Evolutionary conservation across 2,797 vertebrate genomes (phyloP), one percentile per base, ranked within the genome.

Genomic region (Sebastes paucispinis): DNA sequence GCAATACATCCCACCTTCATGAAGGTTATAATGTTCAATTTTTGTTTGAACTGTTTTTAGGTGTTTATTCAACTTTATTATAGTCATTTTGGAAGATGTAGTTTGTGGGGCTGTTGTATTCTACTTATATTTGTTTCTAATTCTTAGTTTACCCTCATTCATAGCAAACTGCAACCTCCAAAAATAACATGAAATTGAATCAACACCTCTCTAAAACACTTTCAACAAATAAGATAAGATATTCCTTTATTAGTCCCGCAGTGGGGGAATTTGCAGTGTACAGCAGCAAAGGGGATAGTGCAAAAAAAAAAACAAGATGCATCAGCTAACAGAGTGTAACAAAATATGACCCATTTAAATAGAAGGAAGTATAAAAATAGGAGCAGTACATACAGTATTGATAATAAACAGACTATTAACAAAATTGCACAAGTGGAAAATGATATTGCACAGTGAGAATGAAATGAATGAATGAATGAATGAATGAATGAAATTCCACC

Each of bases 341-440:
- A 43, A 43, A 43, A 16, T 43, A 43, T 16, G 0, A 0, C 6
- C 14, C 39, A 36, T 13, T 13, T 36, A 36, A 13, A 36, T 12
- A 36, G 34, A 36, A 36, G 11, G 34, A 36, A 36, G 34, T 36
- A 43, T 43, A 43, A 16, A 16, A 43, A 43, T 43, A 14, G 39
- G 39, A 16, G 39, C 0, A 6, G 39, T 14, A 43, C 3, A 43
- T 16, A 43, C 39, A 16, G 39, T 43, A 43, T 43, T 0, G 36
- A 39, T 0, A 39, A 39, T 14, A 39, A 39, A 39, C 36, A 39
- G 13, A 16, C 39, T 16, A 0, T 43, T 43, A 6, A 16, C 0
- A 43, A 13, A 43, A 43, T 43, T 43, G 39, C 39, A 43, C 14
- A 43, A 43, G 5, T 43, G 39, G 39, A 43, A 43, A 43, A 43